Evolutionary conservation across 2,113 vertebrate species (phyloP).

Genomic region (Pangasianodon gigas): DNA sequence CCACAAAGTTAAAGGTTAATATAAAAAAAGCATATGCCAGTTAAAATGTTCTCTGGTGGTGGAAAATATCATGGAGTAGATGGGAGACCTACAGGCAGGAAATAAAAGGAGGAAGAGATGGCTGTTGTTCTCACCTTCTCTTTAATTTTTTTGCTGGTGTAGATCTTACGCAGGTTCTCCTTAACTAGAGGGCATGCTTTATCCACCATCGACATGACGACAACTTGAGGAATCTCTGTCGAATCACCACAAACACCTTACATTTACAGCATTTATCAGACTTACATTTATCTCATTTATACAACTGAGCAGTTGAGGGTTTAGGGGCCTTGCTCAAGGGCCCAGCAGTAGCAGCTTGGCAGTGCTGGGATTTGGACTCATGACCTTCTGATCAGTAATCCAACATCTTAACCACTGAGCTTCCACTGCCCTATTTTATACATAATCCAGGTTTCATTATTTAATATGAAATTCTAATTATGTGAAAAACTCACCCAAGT

Average conservation of each 20-base stretch:
- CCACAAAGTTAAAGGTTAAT: background rate
- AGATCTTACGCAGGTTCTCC: background rate
- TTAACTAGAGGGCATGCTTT: background rate
- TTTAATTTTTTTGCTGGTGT: constrained; percentile 36
- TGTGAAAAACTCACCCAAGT: constrained; percentile 5
- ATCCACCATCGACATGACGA: constrained; percentile 9
- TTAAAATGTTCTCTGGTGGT: background rate
- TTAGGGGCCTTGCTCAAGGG: too few relatives aligned
- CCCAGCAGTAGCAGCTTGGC: too few relatives aligned
- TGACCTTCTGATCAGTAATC: too few relatives aligned
- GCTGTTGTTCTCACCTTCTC: constrained; percentile 12
- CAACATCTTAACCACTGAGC: too few relatives aligned
- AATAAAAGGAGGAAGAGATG: background rate
- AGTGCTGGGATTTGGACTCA: too few relatives aligned
- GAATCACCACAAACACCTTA: background rate
- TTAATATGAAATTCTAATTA: too few relatives aligned
- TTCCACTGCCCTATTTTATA: too few relatives aligned
- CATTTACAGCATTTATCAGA: too few relatives aligned
- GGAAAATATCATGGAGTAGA: background rate
- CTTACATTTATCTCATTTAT: too few relatives aligned
- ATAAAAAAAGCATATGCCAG: too few relatives aligned
- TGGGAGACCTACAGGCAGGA: background rate
- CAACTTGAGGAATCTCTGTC: constrained; percentile 25
- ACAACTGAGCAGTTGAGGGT: too few relatives aligned
- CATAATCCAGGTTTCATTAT: too few relatives aligned